These are phyloP conservation scores for Helostoma temminkii DNA, from an alignment of 2,797 vertebrate genomes.

Conservation along the genomic window DNA sequence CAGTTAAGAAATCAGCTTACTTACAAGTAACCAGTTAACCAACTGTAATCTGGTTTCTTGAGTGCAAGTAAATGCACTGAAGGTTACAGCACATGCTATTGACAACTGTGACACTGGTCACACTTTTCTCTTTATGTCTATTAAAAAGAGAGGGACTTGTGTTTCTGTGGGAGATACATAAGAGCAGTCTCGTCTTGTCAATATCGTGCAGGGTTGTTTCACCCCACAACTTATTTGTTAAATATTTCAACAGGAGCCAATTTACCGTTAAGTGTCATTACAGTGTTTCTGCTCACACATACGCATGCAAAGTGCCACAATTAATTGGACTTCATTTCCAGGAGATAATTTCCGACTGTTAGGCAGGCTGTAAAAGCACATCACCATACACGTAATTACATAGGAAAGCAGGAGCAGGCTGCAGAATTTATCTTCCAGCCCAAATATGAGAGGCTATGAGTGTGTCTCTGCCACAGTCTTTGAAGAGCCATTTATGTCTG, in stretches of 20 bases:
- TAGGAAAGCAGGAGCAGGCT: constrained; percentile 75
- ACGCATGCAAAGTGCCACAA: constrained; percentile 83
- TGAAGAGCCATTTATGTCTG: constrained; percentile 76
- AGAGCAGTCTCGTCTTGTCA: constrained; percentile 54
- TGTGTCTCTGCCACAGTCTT: constrained; percentile 60
- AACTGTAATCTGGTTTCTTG: too few species aligned
- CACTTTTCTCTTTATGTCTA: not conserved
- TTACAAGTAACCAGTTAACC: too few species aligned
- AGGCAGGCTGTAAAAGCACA: constrained; percentile 86
- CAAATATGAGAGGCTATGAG: constrained; percentile 76
- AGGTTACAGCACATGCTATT: not conserved
- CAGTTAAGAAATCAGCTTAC: too few species aligned
- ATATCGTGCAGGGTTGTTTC: constrained; percentile 69
- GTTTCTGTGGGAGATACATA: not conserved
- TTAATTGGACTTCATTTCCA: constrained; percentile 88
- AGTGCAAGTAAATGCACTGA: too few species aligned
- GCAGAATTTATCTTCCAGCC: constrained; percentile 83
- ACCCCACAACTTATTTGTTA: constrained; percentile 72
- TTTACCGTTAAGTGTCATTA: constrained; percentile 85
- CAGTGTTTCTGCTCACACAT: constrained; percentile 77
- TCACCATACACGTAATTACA: constrained; percentile 85
- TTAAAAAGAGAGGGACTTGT: not conserved
- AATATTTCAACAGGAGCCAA: constrained; percentile 82
- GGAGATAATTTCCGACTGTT: constrained; percentile 86
- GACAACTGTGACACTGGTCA: not conserved